Evolutionary conservation across 2,888 invertebrate genomes (phyloP), one percentile per base, ranked within the genome.

Genomic region (Saturnia japonica): DNA sequence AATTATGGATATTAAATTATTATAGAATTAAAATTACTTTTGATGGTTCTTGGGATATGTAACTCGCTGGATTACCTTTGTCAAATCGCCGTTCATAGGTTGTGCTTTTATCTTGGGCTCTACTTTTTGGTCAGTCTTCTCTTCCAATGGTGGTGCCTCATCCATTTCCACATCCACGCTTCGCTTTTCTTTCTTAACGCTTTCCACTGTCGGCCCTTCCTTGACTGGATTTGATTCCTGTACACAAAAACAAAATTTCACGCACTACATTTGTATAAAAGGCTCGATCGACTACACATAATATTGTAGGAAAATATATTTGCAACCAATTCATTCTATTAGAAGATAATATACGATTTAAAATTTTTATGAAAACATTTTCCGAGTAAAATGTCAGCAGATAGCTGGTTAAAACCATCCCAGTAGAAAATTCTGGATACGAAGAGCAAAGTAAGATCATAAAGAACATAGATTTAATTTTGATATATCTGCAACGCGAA

Each of bases 21-120:
- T n/a, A 47, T n/a, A 54, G 8, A 22, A 22, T 0, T 54, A 22
- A 22, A 22, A 54, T 54, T 54, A n/a, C 22, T 54, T 28, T 60
- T 28, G 25, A 6, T 28, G 57, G 19, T 60, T 9, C 25, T 28
- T 28, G 4, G 1, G 2, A 73, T 57, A 62, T 67, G 54, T n/a
- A 22, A 22, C 19, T 22, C 11, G 2, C n/a, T 54, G 22, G n/a
- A 22, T 77, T 82, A 90, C 91, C 89, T 92, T 93, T 70, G 77
- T 70, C 70, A 92, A 78, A 80, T 93, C 93, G 72, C 93, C 93
- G 84, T 93, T 93, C 73, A 92, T 79, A 25, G 92, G 83, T 71
- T 84, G 85, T 66, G 80, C 74, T 75, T 83, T 87, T 62, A 82
- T 73, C 74, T 87, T 91, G 0, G 72, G 68, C 43, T 82, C 76